A percentile compares a stretch with the other conserved stretches of the same genome.
These are phyloP conservation scores for Hypomecis punctinalis DNA, from an alignment of 2,888 invertebrate species.

Conservation along the genomic window DNA sequence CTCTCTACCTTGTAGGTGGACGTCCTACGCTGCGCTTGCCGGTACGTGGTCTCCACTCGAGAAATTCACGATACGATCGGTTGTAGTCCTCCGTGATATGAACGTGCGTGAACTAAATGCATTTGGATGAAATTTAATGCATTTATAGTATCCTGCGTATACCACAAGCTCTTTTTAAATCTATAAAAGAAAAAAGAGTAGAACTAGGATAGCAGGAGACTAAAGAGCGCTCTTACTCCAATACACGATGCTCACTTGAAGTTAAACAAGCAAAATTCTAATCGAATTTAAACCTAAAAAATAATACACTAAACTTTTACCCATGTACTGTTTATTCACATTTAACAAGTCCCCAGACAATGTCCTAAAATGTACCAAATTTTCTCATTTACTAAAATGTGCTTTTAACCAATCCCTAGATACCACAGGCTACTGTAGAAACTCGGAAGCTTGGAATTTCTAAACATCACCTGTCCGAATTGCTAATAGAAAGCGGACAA, in stretches of 20 bases:
- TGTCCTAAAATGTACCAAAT: constrained; percentile 1
- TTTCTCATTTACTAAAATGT: constrained; percentile 23
- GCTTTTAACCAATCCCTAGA: constrained; percentile 18
- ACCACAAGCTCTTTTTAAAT: too few relatives aligned
- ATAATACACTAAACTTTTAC: constrained; percentile 10
- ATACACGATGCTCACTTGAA: neutral
- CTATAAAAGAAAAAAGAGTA: too few relatives aligned
- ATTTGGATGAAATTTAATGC: too few relatives aligned
- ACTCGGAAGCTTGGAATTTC: constrained; percentile 2
- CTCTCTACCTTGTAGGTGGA: too few relatives aligned
- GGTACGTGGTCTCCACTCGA: too few relatives aligned
- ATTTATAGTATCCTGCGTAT: too few relatives aligned
- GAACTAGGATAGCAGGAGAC: neutral
- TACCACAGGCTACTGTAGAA: neutral
- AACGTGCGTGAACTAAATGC: too few relatives aligned
- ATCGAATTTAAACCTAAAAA: constrained; percentile 14
- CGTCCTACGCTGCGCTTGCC: too few relatives aligned
- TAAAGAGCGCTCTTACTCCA: neutral
- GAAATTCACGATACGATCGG: too few relatives aligned
- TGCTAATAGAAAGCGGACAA: constrained; percentile 7
- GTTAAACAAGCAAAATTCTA: neutral
- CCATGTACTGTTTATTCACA: constrained; percentile 11
- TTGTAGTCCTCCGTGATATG: too few relatives aligned
- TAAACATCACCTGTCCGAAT: constrained; percentile 32
- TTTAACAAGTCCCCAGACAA: constrained; percentile 12